Conservation (phyloP, 2,888 invertebrate genomes). For the Hypsopygia costalis region DNA sequence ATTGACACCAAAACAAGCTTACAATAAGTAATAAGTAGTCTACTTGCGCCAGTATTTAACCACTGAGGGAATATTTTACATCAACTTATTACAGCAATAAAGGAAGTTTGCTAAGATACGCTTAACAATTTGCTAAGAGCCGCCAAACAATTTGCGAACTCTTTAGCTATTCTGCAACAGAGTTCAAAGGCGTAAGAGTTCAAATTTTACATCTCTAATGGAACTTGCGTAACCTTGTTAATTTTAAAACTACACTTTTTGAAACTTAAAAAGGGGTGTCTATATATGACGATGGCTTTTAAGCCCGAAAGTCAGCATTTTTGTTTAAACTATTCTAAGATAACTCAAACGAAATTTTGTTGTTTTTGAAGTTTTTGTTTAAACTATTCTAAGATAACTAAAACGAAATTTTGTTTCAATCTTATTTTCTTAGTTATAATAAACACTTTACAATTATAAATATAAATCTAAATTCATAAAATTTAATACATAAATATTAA, state of each 20-base stretch:
- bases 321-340: too few relatives aligned
- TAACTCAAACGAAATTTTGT: too few relatives aligned
- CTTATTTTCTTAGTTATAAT: too few relatives aligned
- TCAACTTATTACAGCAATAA: slow-evolving; percentile 56
- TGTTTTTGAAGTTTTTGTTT: too few relatives aligned
- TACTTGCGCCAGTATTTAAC: slow-evolving; percentile 10
- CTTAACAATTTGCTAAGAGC: slow-evolving; percentile 10
- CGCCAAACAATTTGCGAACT: slow-evolving; percentile 54
- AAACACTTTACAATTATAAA: too few relatives aligned
- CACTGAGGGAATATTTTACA: slow-evolving; percentile 69
- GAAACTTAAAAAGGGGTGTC: too few relatives aligned
- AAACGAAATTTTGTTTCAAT: too few relatives aligned
- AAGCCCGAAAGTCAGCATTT: too few relatives aligned
- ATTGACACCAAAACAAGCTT: background rate
- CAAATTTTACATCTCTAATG: background rate
- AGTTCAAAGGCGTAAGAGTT: slow-evolving; percentile 14
- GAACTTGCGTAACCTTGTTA: background rate
- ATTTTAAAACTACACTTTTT: background rate
- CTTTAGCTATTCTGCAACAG: slow-evolving; percentile 37
- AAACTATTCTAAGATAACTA: too few relatives aligned
- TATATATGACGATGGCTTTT: too few relatives aligned
- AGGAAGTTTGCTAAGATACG: slow-evolving; percentile 48
- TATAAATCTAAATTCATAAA: too few relatives aligned
- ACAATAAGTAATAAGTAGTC: slow-evolving; percentile 1
- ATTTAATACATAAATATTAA: too few relatives aligned